Percentiles rank a stretch among this genome's conserved stretches.
Conservation (phyloP, 2,888 invertebrate genomes). For the Saturnia japonica region DNA sequence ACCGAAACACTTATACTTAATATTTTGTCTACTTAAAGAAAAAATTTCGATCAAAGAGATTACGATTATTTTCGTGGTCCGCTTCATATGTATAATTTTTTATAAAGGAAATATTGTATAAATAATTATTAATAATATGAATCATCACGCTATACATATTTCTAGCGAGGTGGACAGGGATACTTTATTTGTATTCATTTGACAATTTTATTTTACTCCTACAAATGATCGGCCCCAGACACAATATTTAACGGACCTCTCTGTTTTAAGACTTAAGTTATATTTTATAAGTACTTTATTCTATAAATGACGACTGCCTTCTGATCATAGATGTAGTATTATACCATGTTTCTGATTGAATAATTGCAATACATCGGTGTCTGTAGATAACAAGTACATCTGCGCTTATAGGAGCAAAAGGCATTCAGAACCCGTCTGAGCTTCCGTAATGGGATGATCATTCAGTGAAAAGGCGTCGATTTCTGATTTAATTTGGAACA, state of each 20-base stretch:
- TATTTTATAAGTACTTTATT: not conserved
- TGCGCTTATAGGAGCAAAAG: slow-evolving; percentile 29
- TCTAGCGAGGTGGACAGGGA: not conserved
- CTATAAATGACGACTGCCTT: not conserved
- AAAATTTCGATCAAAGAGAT: too few species aligned
- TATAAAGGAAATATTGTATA: too few species aligned
- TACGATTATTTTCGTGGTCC: too few species aligned
- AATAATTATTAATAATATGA: not conserved
- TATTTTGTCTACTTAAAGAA: too few species aligned
- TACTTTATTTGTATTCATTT: too few species aligned
- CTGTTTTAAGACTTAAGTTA: not conserved
- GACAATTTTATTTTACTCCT: too few species aligned
- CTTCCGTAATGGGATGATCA: slow-evolving; percentile 46
- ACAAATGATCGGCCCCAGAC: too few species aligned
- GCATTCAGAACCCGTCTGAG: slow-evolving; percentile 40
- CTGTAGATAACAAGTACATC: not conserved
- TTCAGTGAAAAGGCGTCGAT: slow-evolving; percentile 53
- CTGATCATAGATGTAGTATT: too few species aligned
- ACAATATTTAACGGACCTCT: not conserved
- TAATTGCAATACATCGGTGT: not conserved
- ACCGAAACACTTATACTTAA: too few species aligned
- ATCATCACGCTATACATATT: not conserved
- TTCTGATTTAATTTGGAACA: slow-evolving; percentile 58
- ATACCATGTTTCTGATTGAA: too few species aligned
- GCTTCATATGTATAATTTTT: too few species aligned